A percentile compares a stretch with the other conserved stretches of the same genome.
These are phyloP conservation scores for Mixornis gularis DNA, from an alignment of 2,113 vertebrate species.

Conservation along the genomic window DNA sequence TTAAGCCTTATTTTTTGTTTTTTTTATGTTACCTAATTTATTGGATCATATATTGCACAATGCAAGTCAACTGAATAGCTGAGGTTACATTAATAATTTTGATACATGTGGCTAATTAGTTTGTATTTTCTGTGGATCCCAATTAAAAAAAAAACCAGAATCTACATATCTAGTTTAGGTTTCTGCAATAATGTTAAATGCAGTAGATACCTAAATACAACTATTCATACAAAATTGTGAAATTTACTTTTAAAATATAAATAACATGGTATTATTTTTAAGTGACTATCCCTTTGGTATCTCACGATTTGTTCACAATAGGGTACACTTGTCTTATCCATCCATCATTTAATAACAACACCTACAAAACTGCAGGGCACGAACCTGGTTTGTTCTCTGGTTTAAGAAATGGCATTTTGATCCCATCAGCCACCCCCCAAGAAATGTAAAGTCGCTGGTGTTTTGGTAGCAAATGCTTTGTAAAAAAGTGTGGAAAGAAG, in stretches of 20 bases:
- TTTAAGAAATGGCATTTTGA: not conserved
- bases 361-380: not conserved
- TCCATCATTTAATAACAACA: not conserved
- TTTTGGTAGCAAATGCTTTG: not conserved
- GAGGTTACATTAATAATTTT: slow-evolving; percentile 64
- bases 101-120: slow-evolving; percentile 68
- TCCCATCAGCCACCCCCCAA: not conserved
- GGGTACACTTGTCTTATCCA: not conserved
- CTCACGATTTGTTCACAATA: not conserved
- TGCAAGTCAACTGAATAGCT: slow-evolving; percentile 42
- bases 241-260: not conserved
- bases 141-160: not conserved
- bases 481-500: not conserved
- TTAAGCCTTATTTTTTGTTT: slow-evolving; percentile 35
- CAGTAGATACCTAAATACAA: not conserved
- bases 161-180: slow-evolving; percentile 15
- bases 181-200: not conserved
- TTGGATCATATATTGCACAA: slow-evolving; percentile 59
- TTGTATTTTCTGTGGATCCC: slow-evolving; percentile 43
- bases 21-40: slow-evolving; percentile 59
- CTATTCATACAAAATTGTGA: not conserved
- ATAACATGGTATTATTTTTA: not conserved
- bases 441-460: not conserved
- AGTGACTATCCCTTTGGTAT: not conserved
- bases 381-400: not conserved